phyloP scores from a whole-genome alignment of 2,113 vertebrate genomes.

The Rynchops niger region DNA sequence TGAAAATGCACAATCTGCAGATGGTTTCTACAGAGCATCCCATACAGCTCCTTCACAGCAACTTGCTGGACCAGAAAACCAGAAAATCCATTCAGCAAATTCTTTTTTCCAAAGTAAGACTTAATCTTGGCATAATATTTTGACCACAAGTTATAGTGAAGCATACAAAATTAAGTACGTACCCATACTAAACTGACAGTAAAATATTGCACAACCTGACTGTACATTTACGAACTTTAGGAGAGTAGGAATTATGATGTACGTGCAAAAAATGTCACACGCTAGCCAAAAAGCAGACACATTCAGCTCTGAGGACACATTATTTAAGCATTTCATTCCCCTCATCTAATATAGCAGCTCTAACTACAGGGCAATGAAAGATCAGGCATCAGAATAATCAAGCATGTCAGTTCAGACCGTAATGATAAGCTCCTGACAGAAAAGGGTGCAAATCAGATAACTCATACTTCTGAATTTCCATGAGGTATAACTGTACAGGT shows the following conservation, averaged over 20 bases:
- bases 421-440: neutral
- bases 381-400: neutral
- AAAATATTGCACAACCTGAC: neutral
- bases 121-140: neutral
- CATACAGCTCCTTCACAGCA: neutral
- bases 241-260: neutral
- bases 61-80: neutral
- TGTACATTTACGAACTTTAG: neutral
- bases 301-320: neutral
- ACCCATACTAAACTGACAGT: neutral
- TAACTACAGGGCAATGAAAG: neutral
- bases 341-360: neutral
- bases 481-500: neutral
- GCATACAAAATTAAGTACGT: neutral
- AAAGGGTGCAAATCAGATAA: neutral
- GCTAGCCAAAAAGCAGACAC: neutral
- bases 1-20: neutral
- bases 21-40: neutral
- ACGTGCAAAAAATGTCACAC: neutral
- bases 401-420: neutral
- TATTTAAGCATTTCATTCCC: slow-evolving; percentile 16
- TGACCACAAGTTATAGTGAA: neutral
- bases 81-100: neutral
- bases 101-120: neutral
- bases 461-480: neutral